A percentile compares a stretch with the other conserved stretches of the same genome.
Conservation (phyloP, 2,888 invertebrate genomes). For the Rhagium mordax region DNA sequence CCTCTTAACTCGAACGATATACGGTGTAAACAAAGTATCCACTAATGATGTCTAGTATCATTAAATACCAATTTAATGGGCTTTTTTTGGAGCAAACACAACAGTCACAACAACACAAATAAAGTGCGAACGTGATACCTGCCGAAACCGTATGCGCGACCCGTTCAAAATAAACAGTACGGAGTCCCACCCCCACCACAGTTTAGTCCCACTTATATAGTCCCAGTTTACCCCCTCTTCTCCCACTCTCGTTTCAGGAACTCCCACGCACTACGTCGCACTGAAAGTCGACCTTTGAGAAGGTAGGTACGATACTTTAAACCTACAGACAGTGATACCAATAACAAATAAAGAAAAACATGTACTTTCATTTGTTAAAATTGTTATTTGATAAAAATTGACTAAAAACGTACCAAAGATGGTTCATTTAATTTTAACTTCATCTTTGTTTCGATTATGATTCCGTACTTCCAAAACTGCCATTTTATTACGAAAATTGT, state of each 20-base stretch:
- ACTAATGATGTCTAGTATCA: conserved; percentile 10
- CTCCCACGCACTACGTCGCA: not conserved
- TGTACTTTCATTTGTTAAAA: not conserved
- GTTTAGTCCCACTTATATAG: too few species aligned
- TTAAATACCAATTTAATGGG: not conserved
- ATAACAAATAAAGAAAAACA: not conserved
- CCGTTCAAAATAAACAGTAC: not conserved
- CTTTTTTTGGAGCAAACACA: not conserved
- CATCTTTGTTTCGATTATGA: too few species aligned
- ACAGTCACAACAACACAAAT: not conserved
- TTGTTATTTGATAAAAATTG: not conserved
- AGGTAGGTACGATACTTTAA: not conserved
- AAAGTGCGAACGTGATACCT: not conserved
- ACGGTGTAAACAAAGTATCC: conserved; percentile 2
- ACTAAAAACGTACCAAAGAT: too few species aligned
- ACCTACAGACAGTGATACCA: not conserved
- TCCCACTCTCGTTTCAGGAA: not conserved
- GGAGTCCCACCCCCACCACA: not conserved
- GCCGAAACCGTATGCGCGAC: conserved; percentile 6
- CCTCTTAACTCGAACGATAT: not conserved
- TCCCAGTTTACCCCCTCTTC: too few species aligned
- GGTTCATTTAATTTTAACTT: too few species aligned
- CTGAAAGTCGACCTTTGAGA: not conserved
- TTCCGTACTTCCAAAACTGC: too few species aligned
- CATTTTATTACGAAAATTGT: too few species aligned